phyloP scores from a whole-genome alignment of 53 echinoderm and acorn worm genomes.

The Zoroaster sp. region DNA sequence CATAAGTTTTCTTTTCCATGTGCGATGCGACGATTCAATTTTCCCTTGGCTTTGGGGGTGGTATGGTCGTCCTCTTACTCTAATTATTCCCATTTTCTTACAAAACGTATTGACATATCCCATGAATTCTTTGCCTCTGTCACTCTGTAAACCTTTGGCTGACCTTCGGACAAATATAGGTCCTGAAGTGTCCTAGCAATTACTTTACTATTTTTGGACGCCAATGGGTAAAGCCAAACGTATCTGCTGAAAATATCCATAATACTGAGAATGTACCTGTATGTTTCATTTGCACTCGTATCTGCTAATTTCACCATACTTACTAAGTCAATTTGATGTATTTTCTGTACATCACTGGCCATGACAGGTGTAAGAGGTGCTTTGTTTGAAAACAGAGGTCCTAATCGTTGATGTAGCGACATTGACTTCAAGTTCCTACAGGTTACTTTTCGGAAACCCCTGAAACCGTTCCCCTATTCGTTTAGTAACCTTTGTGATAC shows the following conservation, averaged over 20 bases:
- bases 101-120: not conserved
- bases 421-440: too few species aligned
- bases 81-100: not conserved
- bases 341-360: too few species aligned
- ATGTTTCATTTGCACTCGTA: too few species aligned
- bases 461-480: too few species aligned
- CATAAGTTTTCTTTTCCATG: not conserved
- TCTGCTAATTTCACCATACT: too few species aligned
- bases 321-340: too few species aligned
- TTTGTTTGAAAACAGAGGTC: too few species aligned
- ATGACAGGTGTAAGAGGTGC: too few species aligned
- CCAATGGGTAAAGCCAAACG: not conserved
- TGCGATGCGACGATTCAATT: not conserved
- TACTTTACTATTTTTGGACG: not conserved
- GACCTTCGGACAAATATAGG: not conserved
- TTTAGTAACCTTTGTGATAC: too few species aligned
- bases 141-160: not conserved
- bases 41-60: constrained; percentile 2
- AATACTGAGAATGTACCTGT: too few species aligned
- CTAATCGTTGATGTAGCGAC: too few species aligned
- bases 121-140: not conserved
- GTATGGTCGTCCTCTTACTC: not conserved
- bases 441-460: too few species aligned
- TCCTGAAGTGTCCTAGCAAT: not conserved
- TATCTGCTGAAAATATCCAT: constrained; percentile 10